A percentile compares a stretch with the other conserved stretches of the same genome.
Conservation (phyloP, 1,140 invertebrate species). For the Ips typographus region DNA sequence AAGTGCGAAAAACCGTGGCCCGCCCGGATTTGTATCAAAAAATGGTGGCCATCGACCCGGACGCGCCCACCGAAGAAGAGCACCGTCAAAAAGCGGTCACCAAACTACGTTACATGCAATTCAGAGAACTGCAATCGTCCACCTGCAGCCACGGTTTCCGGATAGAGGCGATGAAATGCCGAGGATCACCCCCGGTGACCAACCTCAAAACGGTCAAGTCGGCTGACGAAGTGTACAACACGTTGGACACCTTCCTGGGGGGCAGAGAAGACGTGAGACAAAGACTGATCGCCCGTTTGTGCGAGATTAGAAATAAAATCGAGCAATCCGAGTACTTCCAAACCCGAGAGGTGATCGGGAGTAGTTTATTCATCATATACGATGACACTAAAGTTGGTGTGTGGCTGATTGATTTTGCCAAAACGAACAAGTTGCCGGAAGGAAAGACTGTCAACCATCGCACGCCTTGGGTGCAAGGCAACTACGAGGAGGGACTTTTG, state of each 20-base stretch:
- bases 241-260: slow-evolving; percentile 77
- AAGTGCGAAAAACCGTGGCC: slow-evolving; percentile 82
- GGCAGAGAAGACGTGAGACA: slow-evolving; percentile 65
- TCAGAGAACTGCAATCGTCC: slow-evolving; percentile 90
- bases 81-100: slow-evolving; percentile 78
- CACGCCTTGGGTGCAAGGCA: slow-evolving; percentile 79
- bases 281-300: slow-evolving; percentile 72
- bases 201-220: slow-evolving; percentile 78
- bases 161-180: slow-evolving; percentile 92
- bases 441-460: slow-evolving; percentile 74
- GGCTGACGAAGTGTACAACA: slow-evolving; percentile 73
- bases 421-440: slow-evolving; percentile 76
- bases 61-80: slow-evolving; percentile 82
- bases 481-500: slow-evolving; percentile 93
- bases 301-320: slow-evolving; percentile 75
- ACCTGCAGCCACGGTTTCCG: slow-evolving; percentile 90
- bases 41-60: slow-evolving; percentile 91
- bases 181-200: slow-evolving; percentile 71
- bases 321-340: slow-evolving; percentile 87
- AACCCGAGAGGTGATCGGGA: slow-evolving; percentile 91
- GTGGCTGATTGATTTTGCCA: slow-evolving; percentile 97
- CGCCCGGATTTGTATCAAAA: slow-evolving; percentile 82
- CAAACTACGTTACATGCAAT: slow-evolving; percentile 94
- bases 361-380: slow-evolving; percentile 92
- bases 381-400: slow-evolving; percentile 83